Evolutionary conservation across 2,113 vertebrate genomes (phyloP), one percentile per base, ranked within the genome.

Genomic region (Anser cygnoides): DNA sequence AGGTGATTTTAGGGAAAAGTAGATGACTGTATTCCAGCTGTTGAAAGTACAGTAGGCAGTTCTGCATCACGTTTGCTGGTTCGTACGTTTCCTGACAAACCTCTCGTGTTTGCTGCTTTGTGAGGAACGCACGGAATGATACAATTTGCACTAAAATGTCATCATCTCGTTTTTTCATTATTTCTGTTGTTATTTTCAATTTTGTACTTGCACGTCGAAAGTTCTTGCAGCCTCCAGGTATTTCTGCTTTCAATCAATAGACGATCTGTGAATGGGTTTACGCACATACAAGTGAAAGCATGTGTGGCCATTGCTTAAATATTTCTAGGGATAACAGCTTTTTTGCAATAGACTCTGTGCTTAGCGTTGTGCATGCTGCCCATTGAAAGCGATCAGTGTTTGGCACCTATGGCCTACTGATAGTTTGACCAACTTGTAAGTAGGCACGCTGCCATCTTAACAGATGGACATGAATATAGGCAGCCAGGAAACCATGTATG

Each of bases 371-470:
- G 91, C 92, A 91, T 95, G 97, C 97, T 97, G 97, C 96, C 97
- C 97, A 93, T 96, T 97, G 97, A 97, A 97, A 97, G 95, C 91
- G 91, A 96, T 97, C 97, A 91, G 97, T 97, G 97, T 97, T 98
- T 98, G 97, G 98, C 98, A 98, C 97, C 97, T 97, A 91, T 98
- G 97, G 97, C 97, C 97, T 96, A 35, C 97, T 98, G 98, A 98
- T 98, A 97, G 97, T 97, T 97, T 97, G 98, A 98, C 97, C 97
- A 98, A 97, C 98, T 98, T 98, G 97, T 97, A 97, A 98, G 96
- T 93, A 97, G 98, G 98, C 98, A 97, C 57, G 21, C 44, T 97
- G 98, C 97, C 98, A 98, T 97, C 80, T 84, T 84, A 96, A 91
- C 97, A 98, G 97, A 98, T 97, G 97, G 97, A 87, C 75, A 57